Conservation (phyloP, 2,113 vertebrate genomes). For the Engystomops pustulosus region DNA sequence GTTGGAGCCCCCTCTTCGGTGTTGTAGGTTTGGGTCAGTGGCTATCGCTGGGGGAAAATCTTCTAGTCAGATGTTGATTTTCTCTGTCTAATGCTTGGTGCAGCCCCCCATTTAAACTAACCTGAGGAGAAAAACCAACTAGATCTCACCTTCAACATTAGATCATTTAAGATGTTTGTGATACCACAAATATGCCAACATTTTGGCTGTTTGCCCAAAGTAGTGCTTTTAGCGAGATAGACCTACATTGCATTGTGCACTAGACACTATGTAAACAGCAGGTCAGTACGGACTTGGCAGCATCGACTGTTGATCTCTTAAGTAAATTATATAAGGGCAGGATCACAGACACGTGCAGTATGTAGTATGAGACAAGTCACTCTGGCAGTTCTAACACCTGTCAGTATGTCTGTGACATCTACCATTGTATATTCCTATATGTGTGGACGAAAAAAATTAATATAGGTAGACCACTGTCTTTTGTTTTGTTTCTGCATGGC, state of each 20-base stretch:
- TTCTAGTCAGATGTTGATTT: too few species aligned
- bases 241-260: background rate
- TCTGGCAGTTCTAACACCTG: too few species aligned
- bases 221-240: background rate
- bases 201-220: background rate
- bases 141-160: background rate
- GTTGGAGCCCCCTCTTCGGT: too few species aligned
- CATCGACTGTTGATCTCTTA: background rate
- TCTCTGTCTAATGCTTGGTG: too few species aligned
- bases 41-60: too few species aligned
- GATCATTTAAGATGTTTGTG: background rate
- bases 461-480: too few species aligned
- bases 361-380: background rate
- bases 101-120: too few species aligned
- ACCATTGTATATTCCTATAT: too few species aligned
- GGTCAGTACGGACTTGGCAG: background rate
- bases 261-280: background rate
- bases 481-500: too few species aligned
- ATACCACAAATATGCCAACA: background rate
- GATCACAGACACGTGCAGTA: background rate
- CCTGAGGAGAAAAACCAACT: background rate
- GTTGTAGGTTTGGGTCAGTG: too few species aligned
- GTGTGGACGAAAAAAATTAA: too few species aligned
- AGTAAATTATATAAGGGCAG: background rate
- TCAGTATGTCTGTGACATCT: too few species aligned